Percentiles rank a stretch among this genome's conserved stretches.
phyloP scores from a whole-genome alignment of 2,888 invertebrate genomes.

The Salpingus planirostris region DNA sequence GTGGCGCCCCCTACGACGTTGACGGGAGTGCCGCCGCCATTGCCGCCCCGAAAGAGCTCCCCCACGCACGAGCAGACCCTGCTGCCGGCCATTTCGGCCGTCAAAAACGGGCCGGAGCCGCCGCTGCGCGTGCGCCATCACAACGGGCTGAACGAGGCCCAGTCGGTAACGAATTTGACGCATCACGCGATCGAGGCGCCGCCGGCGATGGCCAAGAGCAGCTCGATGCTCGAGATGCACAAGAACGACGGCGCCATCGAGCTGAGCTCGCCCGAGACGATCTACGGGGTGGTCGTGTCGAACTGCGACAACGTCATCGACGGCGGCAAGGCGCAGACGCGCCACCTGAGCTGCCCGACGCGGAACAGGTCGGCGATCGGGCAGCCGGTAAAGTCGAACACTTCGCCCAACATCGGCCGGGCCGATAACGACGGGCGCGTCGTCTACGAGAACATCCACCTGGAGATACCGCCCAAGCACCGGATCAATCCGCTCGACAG shows the following conservation, averaged over 20 bases:
- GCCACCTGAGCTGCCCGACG: slow-evolving; percentile 35
- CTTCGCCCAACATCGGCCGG: slow-evolving; percentile 51
- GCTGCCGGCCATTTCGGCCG: slow-evolving; percentile 17
- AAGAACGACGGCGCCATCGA: slow-evolving; percentile 27
- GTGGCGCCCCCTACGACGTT: slow-evolving; percentile 20
- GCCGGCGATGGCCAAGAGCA: slow-evolving; percentile 35
- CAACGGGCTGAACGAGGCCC: slow-evolving; percentile 31
- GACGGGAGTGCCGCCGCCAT: slow-evolving; percentile 47
- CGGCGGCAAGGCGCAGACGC: slow-evolving; percentile 27
- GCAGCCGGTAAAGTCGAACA: slow-evolving; percentile 48
- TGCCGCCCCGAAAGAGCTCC: slow-evolving; percentile 53
- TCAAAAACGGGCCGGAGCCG: slow-evolving; percentile 8
- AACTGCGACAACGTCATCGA: slow-evolving; percentile 41
- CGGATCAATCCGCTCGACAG: slow-evolving; percentile 35
- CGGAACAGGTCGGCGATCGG: slow-evolving; percentile 15
- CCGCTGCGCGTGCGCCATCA: slow-evolving; percentile 8
- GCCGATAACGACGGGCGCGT: slow-evolving; percentile 13
- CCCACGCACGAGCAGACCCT: slow-evolving; percentile 40
- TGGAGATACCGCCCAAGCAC: slow-evolving; percentile 30
- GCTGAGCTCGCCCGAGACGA: slow-evolving; percentile 63
- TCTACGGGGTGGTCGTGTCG: slow-evolving; percentile 62
- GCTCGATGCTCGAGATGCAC: slow-evolving; percentile 37
- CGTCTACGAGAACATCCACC: slow-evolving; percentile 29
- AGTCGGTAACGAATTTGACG: slow-evolving; percentile 33
- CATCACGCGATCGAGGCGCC: slow-evolving; percentile 24